A percentile compares a stretch with the other conserved stretches of the same genome.
Evolutionary conservation across 2,797 vertebrate genomes (phyloP).

Genomic region (Lagocephalus sceleratus): DNA sequence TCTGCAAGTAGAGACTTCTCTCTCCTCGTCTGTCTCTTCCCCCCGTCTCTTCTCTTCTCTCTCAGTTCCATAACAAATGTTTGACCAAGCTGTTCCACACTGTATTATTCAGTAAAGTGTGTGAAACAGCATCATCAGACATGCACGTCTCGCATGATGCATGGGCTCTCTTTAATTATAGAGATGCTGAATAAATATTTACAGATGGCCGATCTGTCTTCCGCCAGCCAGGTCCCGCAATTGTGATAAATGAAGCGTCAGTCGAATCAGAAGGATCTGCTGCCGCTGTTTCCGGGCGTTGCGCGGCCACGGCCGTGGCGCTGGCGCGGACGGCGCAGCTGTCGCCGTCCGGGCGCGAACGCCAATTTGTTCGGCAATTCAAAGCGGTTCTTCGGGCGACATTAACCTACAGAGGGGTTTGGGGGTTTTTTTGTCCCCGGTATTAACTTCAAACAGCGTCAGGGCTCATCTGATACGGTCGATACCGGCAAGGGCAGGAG

Average conservation of each 20-base stretch:
- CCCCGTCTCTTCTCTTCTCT: slow-evolving; percentile 22
- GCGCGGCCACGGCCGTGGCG: background rate
- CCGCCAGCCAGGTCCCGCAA: slow-evolving; percentile 50
- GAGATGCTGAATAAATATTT: slow-evolving; percentile 79
- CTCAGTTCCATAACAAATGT: slow-evolving; percentile 62
- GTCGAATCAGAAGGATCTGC: slow-evolving; percentile 52
- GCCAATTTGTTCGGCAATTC: slow-evolving; percentile 14
- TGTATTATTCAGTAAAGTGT: slow-evolving; percentile 62
- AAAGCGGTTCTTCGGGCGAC: slow-evolving; percentile 12
- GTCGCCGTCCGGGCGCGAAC: slow-evolving; percentile 2
- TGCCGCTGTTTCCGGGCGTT: slow-evolving; percentile 40
- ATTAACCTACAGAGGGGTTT: slow-evolving; percentile 15
- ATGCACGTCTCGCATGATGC: slow-evolving; percentile 69
- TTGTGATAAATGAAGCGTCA: slow-evolving; percentile 70
- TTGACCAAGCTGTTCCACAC: slow-evolving; percentile 72
- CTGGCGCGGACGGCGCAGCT: background rate
- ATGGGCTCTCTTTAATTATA: slow-evolving; percentile 77
- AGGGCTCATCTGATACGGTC: slow-evolving; percentile 26
- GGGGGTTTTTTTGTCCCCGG: background rate
- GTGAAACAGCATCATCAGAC: slow-evolving; percentile 53
- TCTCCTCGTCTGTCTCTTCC: slow-evolving; percentile 20
- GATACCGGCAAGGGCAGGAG: slow-evolving; percentile 6
- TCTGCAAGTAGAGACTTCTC: slow-evolving; percentile 1
- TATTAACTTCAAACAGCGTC: slow-evolving; percentile 20
- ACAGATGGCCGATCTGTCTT: slow-evolving; percentile 72